A percentile compares a stretch with the other conserved stretches of the same genome.
Conservation (phyloP, 1,140 invertebrate species). For the Drosophila equinoxialis region DNA sequence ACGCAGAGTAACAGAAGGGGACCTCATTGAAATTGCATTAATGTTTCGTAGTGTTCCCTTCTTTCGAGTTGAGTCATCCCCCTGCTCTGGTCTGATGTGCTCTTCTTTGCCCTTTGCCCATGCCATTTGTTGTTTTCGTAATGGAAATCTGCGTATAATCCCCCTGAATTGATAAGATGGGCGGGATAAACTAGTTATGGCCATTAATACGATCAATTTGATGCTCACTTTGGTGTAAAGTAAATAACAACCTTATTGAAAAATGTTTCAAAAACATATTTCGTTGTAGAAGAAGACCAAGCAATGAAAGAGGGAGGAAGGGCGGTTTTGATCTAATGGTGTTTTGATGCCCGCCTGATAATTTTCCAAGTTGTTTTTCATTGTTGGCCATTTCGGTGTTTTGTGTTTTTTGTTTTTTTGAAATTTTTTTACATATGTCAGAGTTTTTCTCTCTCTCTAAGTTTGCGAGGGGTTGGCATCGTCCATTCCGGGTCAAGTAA, state of each 20-base stretch:
- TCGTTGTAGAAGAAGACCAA: background rate
- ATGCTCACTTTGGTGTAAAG: conserved; percentile 77
- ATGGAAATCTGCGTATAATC: conserved; percentile 83
- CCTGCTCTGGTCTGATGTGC: background rate
- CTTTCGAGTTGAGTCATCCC: background rate
- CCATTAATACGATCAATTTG: conserved; percentile 83
- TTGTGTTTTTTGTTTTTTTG: background rate
- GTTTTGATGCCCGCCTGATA: conserved; percentile 37
- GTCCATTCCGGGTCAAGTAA: conserved; percentile 51
- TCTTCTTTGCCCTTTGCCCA: background rate
- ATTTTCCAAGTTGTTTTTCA: conserved; percentile 7
- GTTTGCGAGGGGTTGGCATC: background rate
- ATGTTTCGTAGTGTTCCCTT: conserved; percentile 24
- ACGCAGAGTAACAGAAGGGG: background rate
- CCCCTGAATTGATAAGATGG: conserved; percentile 74
- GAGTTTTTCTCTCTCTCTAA: background rate
- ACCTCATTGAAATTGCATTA: conserved; percentile 77
- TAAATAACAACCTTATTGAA: conserved; percentile 79
- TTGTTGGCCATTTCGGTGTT: too few relatives aligned
- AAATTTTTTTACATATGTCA: conserved; percentile 61
- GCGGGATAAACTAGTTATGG: conserved; percentile 83
- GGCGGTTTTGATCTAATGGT: conserved; percentile 39
- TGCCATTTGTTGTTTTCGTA: conserved; percentile 39
- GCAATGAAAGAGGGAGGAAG: background rate
- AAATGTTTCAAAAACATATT: conserved; percentile 40